Evolutionary conservation across 2,888 invertebrate genomes (phyloP).

Genomic region (Meganola albula): DNA sequence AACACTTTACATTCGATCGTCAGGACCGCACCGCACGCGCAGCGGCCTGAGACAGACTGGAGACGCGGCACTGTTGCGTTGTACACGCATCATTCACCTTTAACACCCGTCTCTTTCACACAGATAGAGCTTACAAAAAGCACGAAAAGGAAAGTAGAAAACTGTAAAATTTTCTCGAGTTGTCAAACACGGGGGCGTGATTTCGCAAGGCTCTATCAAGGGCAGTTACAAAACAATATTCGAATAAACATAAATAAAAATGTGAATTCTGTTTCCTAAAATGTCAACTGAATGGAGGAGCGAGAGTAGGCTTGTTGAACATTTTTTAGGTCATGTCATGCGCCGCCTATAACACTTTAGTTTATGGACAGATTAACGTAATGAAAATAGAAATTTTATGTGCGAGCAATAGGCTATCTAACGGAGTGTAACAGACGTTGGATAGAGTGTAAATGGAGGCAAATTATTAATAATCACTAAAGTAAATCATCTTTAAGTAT

Average conservation of each 20-base stretch:
- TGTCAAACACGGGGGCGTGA: constrained; percentile 46
- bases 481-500: neutral
- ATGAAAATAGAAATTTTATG: constrained; percentile 24
- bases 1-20: constrained; percentile 46
- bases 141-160: constrained; percentile 42
- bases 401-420: constrained; percentile 13
- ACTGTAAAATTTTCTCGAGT: constrained; percentile 38
- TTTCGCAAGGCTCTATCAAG: constrained; percentile 63
- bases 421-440: constrained; percentile 10
- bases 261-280: constrained; percentile 37
- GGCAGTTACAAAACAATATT: constrained; percentile 57
- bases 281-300: constrained; percentile 43
- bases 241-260: constrained; percentile 41
- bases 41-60: constrained; percentile 67
- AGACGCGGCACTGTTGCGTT: constrained; percentile 41
- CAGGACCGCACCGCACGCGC: constrained; percentile 63
- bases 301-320: constrained; percentile 14
- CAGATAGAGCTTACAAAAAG: constrained; percentile 30
- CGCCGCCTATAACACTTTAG: constrained; percentile 21
- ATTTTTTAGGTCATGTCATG: constrained; percentile 30
- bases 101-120: constrained; percentile 40
- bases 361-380: constrained; percentile 28
- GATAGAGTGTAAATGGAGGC: constrained; percentile 2
- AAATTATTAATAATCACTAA: neutral
- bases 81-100: constrained; percentile 50